phyloP scores from a whole-genome alignment of 2,888 invertebrate genomes.

The Melinopterus prodromus region DNA sequence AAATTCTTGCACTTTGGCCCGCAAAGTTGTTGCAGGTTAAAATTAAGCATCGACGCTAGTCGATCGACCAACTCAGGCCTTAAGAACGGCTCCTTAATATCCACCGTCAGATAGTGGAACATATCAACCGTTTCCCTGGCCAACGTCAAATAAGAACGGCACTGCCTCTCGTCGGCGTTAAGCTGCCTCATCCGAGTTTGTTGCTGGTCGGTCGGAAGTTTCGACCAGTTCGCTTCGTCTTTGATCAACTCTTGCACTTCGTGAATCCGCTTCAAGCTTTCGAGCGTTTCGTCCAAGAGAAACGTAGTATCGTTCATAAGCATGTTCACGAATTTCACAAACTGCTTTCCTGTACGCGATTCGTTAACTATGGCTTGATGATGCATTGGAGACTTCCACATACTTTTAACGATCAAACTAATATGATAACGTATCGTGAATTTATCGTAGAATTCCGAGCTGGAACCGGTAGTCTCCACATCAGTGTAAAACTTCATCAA shows the following conservation, averaged over 20 bases:
- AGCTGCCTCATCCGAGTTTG: slow-evolving; percentile 81
- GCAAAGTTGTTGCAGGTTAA: slow-evolving; percentile 95
- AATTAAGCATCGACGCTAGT: slow-evolving; percentile 97
- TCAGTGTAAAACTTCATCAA: slow-evolving; percentile 99
- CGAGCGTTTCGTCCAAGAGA: slow-evolving; percentile 93
- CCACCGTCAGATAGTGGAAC: slow-evolving; percentile 95
- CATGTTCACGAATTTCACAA: slow-evolving; percentile 97
- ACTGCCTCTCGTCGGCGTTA: slow-evolving; percentile 85
- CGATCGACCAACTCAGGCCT: slow-evolving; percentile 92
- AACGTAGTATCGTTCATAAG: slow-evolving; percentile 98
- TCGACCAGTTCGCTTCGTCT: slow-evolving; percentile 72
- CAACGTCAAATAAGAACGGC: slow-evolving; percentile 88
- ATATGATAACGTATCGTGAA: slow-evolving; percentile 98
- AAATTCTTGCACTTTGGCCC: slow-evolving; percentile 95
- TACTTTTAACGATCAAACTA: slow-evolving; percentile 92
- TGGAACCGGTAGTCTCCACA: slow-evolving; percentile 96
- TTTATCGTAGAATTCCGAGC: slow-evolving; percentile 99
- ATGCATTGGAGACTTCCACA: slow-evolving; percentile 94
- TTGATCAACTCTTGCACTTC: slow-evolving; percentile 88
- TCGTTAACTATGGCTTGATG: slow-evolving; percentile 88
- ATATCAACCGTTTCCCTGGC: slow-evolving; percentile 97
- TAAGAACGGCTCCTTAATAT: slow-evolving; percentile 94
- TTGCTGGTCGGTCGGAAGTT: slow-evolving; percentile 72
- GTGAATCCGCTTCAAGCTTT: slow-evolving; percentile 88
- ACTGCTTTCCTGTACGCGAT: slow-evolving; percentile 89